Base-by-base conservation (phyloP, 30 jellyfish, hydroid and myxozoan species). In the Clytia hemisphaerica region DNA sequence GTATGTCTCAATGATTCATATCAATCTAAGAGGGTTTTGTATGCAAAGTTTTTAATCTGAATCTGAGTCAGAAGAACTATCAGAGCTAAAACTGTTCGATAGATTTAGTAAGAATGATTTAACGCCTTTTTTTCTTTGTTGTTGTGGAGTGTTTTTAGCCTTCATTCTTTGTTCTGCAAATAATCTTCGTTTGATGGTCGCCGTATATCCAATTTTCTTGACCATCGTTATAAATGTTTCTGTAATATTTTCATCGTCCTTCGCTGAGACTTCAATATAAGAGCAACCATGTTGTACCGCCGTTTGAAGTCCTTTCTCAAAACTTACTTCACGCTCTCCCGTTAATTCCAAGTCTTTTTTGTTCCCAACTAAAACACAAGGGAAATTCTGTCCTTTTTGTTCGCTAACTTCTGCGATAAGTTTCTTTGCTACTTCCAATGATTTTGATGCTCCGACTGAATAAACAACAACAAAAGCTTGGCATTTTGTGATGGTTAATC, bases 301-400 rank as follows among this genome's bases (percentile, higher is more conserved):
- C 15, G 55, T 45, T 26, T 48, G 32, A 7, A 69, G 61, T 2
- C 70, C 81, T 21, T 34, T 69, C 15, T 69, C 81, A 45, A 69
- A 69, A 16, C 31, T 69, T n/a, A 69, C 81, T 45, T 45, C 32
- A 6, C 81, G 15, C 5, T 25, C 9, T 16, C 30, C 45, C 9
- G 32, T 16, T n/a, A n/a, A n/a, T n/a, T n/a, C n/a, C n/a, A n/a
- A n/a, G 81, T 69, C 81, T 48, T 33, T 30, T 45, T 69, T 49
- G 46, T 69, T 69, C 10, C 81, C 81, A 19, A 69, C 81, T 30
- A 69, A 44, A 10, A 69, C 67, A 50, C 81, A 69, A 12, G 81
- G 81, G 48, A 69, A 69, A 45, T 2, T 26, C 2, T 22, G 27
- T 45, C 71, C 81, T 50, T 69, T 69, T 34, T 45, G 31, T 22